A percentile compares a stretch with the other conserved stretches of the same genome.
Conservation (phyloP, 2,113 vertebrate species). For the Oceanites oceanicus region DNA sequence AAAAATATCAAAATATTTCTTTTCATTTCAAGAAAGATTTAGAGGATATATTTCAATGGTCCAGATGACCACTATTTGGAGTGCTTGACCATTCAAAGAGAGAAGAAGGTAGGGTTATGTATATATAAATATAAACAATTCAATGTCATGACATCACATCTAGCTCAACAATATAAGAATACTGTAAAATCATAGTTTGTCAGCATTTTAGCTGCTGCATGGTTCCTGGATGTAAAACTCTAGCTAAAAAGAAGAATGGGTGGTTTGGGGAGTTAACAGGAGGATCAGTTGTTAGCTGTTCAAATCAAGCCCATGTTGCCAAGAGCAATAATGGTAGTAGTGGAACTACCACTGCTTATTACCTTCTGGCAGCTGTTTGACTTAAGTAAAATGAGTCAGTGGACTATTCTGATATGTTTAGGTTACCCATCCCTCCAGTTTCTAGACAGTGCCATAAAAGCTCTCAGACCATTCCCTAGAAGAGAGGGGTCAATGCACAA, state of each 20-base stretch:
- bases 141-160: not conserved
- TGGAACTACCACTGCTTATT: not conserved
- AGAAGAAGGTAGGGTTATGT: not conserved
- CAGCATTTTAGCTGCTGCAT: not conserved
- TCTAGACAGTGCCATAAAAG: not conserved
- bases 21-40: not conserved
- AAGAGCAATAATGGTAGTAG: not conserved
- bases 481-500: not conserved
- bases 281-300: not conserved
- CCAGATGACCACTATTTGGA: not conserved
- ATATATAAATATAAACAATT: not conserved
- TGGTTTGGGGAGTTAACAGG: not conserved
- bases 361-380: not conserved
- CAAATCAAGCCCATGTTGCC: not conserved
- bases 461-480: not conserved
- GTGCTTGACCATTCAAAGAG: not conserved
- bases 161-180: not conserved
- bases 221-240: not conserved
- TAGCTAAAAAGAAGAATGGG: not conserved
- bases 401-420: not conserved
- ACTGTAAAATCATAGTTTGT: not conserved
- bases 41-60: not conserved
- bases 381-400: not conserved
- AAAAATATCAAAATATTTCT: not conserved
- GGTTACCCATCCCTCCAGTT: not conserved